phyloP scores from a whole-genome alignment of 2,888 invertebrate species.

The Sceliomorpha sp. region DNA sequence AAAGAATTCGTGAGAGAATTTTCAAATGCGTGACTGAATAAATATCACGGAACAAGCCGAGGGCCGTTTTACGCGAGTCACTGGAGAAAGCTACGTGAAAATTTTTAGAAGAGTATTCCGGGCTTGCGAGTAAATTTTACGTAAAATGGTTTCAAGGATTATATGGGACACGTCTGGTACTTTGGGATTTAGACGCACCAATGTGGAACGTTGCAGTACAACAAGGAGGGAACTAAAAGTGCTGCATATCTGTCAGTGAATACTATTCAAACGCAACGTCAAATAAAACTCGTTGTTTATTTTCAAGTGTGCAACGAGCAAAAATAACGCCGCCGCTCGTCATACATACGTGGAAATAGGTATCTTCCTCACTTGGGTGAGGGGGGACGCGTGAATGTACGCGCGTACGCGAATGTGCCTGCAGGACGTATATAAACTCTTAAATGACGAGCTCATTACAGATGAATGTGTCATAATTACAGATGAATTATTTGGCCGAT shows the following conservation, averaged over 20 bases:
- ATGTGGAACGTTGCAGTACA: slow-evolving; percentile 24
- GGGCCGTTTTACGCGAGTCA: slow-evolving; percentile 43
- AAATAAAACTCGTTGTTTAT: slow-evolving; percentile 20
- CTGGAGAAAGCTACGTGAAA: slow-evolving; percentile 46
- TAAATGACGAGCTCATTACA: too few species aligned
- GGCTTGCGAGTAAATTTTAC: slow-evolving; percentile 44
- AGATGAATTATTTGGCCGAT: too few species aligned
- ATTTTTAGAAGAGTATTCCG: slow-evolving; percentile 48
- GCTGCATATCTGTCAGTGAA: slow-evolving; percentile 26
- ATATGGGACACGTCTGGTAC: slow-evolving; percentile 46
- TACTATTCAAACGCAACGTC: slow-evolving; percentile 16
- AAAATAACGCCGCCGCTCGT: too few species aligned
- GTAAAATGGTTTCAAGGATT: slow-evolving; percentile 47
- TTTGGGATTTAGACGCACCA: slow-evolving; percentile 49
- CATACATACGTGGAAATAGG: too few species aligned
- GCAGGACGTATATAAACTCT: too few species aligned
- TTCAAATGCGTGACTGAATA: slow-evolving; percentile 46
- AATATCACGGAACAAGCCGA: slow-evolving; percentile 42
- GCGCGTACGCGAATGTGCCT: too few species aligned
- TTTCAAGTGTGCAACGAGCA: too few species aligned
- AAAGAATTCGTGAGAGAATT: slow-evolving; percentile 32
- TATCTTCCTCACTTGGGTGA: too few species aligned
- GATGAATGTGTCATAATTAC: too few species aligned
- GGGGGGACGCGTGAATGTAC: too few species aligned
- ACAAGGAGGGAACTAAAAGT: slow-evolving; percentile 13